Evolutionary conservation across 2,888 invertebrate species (phyloP).

Genomic region (Sarcophaga caerulescens): DNA sequence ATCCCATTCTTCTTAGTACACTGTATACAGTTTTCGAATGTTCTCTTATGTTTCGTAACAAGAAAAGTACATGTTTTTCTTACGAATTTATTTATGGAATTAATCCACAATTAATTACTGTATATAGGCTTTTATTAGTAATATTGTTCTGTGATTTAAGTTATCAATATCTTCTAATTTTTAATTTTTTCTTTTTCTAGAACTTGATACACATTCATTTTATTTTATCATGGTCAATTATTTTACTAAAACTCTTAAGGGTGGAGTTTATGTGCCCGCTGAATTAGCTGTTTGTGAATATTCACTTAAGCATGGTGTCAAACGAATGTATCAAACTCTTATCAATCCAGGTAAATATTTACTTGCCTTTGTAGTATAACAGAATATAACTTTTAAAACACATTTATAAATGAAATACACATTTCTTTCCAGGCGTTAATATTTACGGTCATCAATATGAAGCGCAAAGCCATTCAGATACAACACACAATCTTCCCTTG

Average conservation of each 20-base stretch:
- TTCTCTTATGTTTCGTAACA: too few species aligned
- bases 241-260: slow-evolving; percentile 73
- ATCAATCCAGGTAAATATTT: slow-evolving; percentile 80
- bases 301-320: slow-evolving; percentile 81
- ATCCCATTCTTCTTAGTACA: too few species aligned
- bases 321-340: slow-evolving; percentile 78
- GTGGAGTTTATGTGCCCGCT: slow-evolving; percentile 81
- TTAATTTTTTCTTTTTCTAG: slow-evolving; percentile 68
- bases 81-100: too few species aligned
- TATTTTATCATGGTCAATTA: slow-evolving; percentile 78
- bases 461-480: slow-evolving; percentile 80
- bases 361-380: too few species aligned
- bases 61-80: too few species aligned
- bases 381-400: too few species aligned
- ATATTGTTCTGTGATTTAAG: too few species aligned
- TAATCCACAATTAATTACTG: too few species aligned
- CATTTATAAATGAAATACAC: too few species aligned
- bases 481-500: slow-evolving; percentile 81
- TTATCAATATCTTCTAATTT: neutral
- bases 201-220: slow-evolving; percentile 74
- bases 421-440: slow-evolving; percentile 72
- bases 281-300: slow-evolving; percentile 82
- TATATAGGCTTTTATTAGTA: too few species aligned
- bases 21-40: too few species aligned
- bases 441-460: slow-evolving; percentile 81